These are phyloP conservation scores for Hydroisotoma schaefferi DNA, from an alignment of 2,888 invertebrate species.

Conservation along the genomic window DNA sequence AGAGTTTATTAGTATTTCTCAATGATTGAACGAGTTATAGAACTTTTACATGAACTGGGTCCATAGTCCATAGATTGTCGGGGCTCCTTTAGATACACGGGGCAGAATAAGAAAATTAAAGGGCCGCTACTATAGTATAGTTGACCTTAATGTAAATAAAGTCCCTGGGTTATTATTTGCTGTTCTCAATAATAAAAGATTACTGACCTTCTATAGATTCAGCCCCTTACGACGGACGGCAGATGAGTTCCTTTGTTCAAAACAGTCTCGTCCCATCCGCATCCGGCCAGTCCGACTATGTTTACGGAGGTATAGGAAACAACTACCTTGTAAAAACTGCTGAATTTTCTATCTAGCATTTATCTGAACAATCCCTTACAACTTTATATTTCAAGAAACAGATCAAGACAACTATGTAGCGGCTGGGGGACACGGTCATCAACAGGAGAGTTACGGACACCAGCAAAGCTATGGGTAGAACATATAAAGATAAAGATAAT, in stretches of 20 bases:
- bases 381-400: neutral
- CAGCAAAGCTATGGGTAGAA: slow-evolving; percentile 8
- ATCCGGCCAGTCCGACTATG: slow-evolving; percentile 2
- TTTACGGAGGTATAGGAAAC: slow-evolving; percentile 4
- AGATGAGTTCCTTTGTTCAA: slow-evolving; percentile 6
- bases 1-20: too few species aligned
- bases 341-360: neutral
- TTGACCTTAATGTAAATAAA: too few species aligned
- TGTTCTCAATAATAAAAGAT: neutral
- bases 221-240: slow-evolving; percentile 3
- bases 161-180: too few species aligned
- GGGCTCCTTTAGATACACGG: too few species aligned
- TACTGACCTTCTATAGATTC: neutral
- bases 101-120: too few species aligned
- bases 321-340: neutral
- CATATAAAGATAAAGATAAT: neutral
- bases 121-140: too few species aligned
- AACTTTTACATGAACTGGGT: too few species aligned
- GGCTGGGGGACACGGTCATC: slow-evolving; percentile 19
- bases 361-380: neutral
- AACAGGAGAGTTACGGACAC: slow-evolving; percentile 12
- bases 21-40: too few species aligned
- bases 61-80: too few species aligned
- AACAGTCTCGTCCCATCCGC: neutral
- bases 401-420: slow-evolving; percentile 24